Base-by-base conservation (phyloP, 2,113 vertebrate species). In the Hyperoodon ampullatus region DNA sequence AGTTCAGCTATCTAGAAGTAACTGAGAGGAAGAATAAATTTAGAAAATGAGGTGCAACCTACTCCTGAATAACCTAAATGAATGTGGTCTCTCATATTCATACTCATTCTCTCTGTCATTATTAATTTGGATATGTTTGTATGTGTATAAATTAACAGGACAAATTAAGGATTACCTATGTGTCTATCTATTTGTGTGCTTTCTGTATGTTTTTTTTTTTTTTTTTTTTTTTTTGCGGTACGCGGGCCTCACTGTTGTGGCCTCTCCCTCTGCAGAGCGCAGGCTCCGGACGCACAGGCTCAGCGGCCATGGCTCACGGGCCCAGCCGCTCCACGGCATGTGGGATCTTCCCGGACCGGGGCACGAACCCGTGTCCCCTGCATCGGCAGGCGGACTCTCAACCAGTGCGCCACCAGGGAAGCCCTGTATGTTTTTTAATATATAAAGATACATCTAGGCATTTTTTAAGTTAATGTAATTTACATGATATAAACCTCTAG, bases 11-110 rank as follows among this genome's bases (percentile, higher is more conserved):
- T 92, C 72, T 82, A 71, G 53, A 92, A 77, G 47, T 88, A 82
- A 83, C 16, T 55, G 58, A 42, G 19, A 89, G 21, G 26, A 81
- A 80, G 72, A 75, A 66, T 66, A 87, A n/a, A 80, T 93, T 93
- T 88, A 88, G 39, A 85, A 53, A 92, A 39, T 33, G 30, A 93
- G 97, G 75, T 70, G 23, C 16, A 89, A 86, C 80, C 39, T 94
- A 75, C 23, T 84, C 26, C 80, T 44, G 24, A 96, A 92, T 82
- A 92, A 78, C 14, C 47, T 86, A 96, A 93, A 71, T 95, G 77
- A 92, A 60, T 78, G 23, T 74, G 47, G 44, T 68, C 53, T 78
- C 63, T 75, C 65, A 93, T 50, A 90, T 77, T 88, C 83, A 74
- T 90, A 42, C 18, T 39, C 13, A 50, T 81, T 81, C 13, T 55